phyloP scores from a whole-genome alignment of 2,797 vertebrate species.

The Carcharodon carcharias region DNA sequence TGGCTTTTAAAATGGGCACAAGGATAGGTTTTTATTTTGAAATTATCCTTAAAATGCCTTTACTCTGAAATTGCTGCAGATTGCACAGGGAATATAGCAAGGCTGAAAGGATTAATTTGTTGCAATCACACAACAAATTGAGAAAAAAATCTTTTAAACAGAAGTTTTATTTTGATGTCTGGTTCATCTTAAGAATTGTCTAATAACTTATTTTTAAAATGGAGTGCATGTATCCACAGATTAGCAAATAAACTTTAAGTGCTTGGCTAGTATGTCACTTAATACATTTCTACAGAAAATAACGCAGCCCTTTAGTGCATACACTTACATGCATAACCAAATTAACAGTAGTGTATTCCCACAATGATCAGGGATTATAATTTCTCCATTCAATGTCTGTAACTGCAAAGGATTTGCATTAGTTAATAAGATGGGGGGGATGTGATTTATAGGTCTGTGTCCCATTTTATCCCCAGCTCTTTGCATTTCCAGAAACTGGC shows the following conservation, averaged over 20 bases:
- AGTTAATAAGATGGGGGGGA: neutral
- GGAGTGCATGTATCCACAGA: neutral
- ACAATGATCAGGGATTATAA: neutral
- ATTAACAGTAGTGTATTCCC: neutral
- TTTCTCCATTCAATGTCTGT: neutral
- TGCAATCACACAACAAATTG: neutral
- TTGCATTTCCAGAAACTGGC: neutral
- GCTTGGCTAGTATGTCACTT: neutral
- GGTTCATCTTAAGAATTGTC: neutral
- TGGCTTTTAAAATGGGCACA: neutral
- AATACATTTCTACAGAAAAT: neutral
- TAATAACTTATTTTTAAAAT: conserved; percentile 1
- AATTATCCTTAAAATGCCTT: neutral
- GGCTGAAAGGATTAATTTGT: neutral
- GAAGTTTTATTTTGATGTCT: neutral
- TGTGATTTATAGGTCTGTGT: neutral
- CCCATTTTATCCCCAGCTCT: neutral
- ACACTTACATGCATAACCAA: neutral
- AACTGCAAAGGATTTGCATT: neutral
- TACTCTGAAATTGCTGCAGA: neutral
- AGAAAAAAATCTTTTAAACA: neutral
- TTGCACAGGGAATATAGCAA: neutral
- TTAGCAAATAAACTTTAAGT: neutral
- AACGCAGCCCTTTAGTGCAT: neutral
- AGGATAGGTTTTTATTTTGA: neutral